Evolutionary conservation across 2,113 vertebrate species (phyloP), one percentile per base, ranked within the genome.

Genomic region (Rhinolophus sinicus): DNA sequence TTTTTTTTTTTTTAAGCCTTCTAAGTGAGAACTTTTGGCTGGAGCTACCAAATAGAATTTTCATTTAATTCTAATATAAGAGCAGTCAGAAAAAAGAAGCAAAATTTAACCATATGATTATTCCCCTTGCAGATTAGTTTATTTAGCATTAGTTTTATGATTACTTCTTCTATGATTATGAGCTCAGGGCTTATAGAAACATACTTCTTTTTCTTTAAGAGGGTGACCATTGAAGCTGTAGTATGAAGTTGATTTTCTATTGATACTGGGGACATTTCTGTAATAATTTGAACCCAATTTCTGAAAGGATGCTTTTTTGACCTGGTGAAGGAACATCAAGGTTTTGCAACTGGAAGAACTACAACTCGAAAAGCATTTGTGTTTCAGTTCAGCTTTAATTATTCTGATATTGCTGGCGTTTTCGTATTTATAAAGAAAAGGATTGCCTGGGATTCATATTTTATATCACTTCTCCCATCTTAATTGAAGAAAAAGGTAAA

Each of bases 381-480:
- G 67, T 87, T 95, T 90, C 65, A 80, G 11, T 85, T 94, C 26
- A 83, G 33, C 21, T 26, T 92, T 95, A 84, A 77, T 94, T 91
- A 82, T 76, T 95, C 78, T 87, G 95, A 56, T 13, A n/a, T 81
- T 77, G 67, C 85, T 81, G 24, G 28, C 16, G 72, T 94, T 93
- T 96, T 93, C 94, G 93, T 95, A 94, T 95, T 94, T 94, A 95
- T 95, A 93, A 97, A 93, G 73, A 88, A 89, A 94, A 85, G 7
- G 6, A 73, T 93, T 95, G 47, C 28, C 62, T 60, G 2, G 50
- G 47, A 82, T 64, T 93, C 70, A 69, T 67, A 80, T 80, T 95
- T 96, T 65, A 95, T 95, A 82, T 88, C 69, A 88, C 67, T 35
- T 90, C 35, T 62, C 80, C 92, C 69, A 88, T 89, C 70, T 77